Percentiles rank a stretch among this genome's conserved stretches.
Conservation (phyloP, 2,888 invertebrate genomes). For the Brachyopa scutellaris region DNA sequence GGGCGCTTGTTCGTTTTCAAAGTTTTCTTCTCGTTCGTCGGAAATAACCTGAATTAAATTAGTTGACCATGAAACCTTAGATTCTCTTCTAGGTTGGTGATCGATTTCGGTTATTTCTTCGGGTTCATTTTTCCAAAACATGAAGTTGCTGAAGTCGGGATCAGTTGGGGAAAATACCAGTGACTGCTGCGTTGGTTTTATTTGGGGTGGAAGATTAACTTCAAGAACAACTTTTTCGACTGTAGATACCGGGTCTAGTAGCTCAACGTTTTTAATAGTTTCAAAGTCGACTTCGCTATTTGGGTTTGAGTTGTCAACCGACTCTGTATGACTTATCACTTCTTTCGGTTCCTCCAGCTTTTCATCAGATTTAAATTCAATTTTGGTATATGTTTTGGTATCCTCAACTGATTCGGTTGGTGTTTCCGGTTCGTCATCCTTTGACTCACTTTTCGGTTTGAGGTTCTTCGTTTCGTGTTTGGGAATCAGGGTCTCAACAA, state of each 20-base stretch:
- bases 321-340: too few relatives aligned
- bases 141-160: constrained; percentile 43
- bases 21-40: too few relatives aligned
- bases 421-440: neutral
- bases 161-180: constrained; percentile 38
- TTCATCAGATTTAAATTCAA: too few relatives aligned
- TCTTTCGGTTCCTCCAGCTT: too few relatives aligned
- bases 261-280: neutral
- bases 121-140: constrained; percentile 55
- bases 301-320: neutral
- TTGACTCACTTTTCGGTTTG: neutral
- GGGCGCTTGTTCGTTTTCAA: too few relatives aligned
- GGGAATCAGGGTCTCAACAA: neutral
- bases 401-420: neutral
- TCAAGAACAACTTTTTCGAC: neutral
- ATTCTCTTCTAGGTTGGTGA: constrained; percentile 28
- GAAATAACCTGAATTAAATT: constrained; percentile 49
- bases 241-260: neutral
- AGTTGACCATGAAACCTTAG: constrained; percentile 48
- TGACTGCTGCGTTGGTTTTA: neutral
- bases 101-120: constrained; percentile 41
- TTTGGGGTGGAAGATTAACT: too few relatives aligned
- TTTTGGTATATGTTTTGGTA: too few relatives aligned
- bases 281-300: neutral
- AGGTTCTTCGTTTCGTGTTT: neutral